phyloP scores from a whole-genome alignment of 2,888 invertebrate genomes.

The Fissipunctia ypsillon region DNA sequence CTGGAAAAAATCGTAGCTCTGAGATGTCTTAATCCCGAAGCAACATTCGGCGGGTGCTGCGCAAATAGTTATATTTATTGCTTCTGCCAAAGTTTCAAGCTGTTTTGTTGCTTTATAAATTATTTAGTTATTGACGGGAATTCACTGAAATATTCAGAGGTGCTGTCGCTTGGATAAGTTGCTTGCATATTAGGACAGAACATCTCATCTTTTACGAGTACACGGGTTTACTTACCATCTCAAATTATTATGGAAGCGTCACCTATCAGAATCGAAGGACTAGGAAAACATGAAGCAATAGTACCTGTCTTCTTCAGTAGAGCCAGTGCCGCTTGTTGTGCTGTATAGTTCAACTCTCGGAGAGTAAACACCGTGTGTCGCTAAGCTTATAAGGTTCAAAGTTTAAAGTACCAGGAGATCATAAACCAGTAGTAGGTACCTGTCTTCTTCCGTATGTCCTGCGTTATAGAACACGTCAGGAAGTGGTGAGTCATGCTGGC shows the following conservation, averaged over 20 bases:
- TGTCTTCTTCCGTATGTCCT: constrained; percentile 84
- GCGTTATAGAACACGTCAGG: constrained; percentile 88
- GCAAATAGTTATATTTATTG: constrained; percentile 47
- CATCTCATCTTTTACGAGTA: no score
- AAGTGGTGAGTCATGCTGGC: constrained; percentile 86
- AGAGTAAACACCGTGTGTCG: not conserved
- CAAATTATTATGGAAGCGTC: not conserved
- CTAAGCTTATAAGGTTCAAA: not conserved
- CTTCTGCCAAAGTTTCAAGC: constrained; percentile 27
- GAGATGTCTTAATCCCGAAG: constrained; percentile 16
- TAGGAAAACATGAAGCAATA: not conserved
- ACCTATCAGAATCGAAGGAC: not conserved
- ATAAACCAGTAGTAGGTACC: constrained; percentile 66
- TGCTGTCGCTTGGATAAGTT: constrained; percentile 12
- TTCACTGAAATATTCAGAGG: constrained; percentile 25
- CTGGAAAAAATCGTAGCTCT: not conserved
- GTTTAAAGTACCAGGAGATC: constrained; percentile 2
- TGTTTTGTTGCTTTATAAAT: constrained; percentile 47
- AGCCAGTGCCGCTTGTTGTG: not conserved
- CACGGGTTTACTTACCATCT: not conserved
- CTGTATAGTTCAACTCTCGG: not conserved
- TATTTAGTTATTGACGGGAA: constrained; percentile 17
- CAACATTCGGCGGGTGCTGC: constrained; percentile 19
- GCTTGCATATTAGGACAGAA: constrained; percentile 7
- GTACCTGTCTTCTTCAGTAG: not conserved